Base-by-base conservation (phyloP, 2,113 vertebrate genomes). In the Cebus imitator region DNA sequence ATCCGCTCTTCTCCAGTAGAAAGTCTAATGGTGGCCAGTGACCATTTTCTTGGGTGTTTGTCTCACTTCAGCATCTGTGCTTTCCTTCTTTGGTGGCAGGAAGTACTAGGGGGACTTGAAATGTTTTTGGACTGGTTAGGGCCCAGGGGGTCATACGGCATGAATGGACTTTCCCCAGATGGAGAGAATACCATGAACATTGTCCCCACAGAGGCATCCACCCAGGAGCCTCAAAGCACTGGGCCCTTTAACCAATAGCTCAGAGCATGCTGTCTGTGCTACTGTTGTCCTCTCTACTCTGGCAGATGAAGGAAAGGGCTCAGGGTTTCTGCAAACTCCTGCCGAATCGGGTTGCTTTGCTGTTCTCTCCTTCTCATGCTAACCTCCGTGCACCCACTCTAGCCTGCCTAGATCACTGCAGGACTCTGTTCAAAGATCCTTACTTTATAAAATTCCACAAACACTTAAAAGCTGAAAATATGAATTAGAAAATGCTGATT, bases 401-500 rank as follows among this genome's bases (percentile, higher is more conserved):
- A 10, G 35, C 30, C 32, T 52, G 10, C n/a, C 66, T 13, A 6
- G 6, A 37, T 78, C 32, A 4, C 13, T 27, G 37, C 25, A 18
- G 32, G 16, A 52, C 21, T 95, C 72, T 35, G 32, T 14, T 79
- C 72, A 96, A 73, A 95, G 57, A 73, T 4, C 1, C 52, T 81
- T 12, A 11, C 35, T 75, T 85, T 21, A 20, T 32, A 78, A 68
- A 79, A 72, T 40, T 48, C 64, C 78, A 13, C 48, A 82, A 82
- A 70, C 27, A 32, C 30, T 61, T 68, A 73, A 52, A 92, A 37
- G 7, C 52, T 66, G 20, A 87, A 50, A 96, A 68, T 72, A 57
- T 2, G 14, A 66, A 35, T 91, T 95, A 75, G 58, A 94, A 87
- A 96, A 88, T 37, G 12, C 64, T 72, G 76, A 88, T 78, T 89